These are phyloP conservation scores for Caenorhabditis tropicalis DNA, from an alignment of 1,140 invertebrate genomes.

Conservation along the genomic window DNA sequence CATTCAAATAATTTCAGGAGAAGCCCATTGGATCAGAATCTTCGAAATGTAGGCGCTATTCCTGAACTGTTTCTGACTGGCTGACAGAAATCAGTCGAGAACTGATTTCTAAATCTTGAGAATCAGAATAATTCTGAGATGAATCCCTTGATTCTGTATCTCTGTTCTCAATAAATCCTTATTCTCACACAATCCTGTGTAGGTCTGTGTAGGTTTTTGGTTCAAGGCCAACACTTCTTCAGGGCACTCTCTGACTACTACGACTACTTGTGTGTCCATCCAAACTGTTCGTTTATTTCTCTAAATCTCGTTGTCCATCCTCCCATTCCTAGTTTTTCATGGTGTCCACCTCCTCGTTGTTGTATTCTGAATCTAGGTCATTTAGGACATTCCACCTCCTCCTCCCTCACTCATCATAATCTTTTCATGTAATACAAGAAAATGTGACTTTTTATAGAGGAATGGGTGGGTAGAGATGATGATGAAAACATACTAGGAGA, in stretches of 20 bases:
- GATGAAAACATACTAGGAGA: too few species aligned
- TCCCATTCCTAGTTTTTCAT: not conserved
- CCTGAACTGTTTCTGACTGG: too few species aligned
- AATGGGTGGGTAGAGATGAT: not conserved
- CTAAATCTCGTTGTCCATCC: not conserved
- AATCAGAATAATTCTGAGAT: too few species aligned
- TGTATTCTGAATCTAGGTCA: conserved; percentile 32
- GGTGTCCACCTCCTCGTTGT: not conserved
- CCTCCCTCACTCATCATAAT: not conserved
- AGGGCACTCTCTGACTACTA: not conserved
- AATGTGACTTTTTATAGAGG: not conserved
- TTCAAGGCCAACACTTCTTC: conserved; percentile 13
- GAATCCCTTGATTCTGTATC: not conserved
- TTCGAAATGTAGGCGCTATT: too few species aligned
- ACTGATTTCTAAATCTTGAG: too few species aligned
- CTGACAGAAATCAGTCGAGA: too few species aligned
- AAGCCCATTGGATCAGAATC: too few species aligned
- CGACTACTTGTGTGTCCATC: not conserved
- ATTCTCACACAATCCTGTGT: not conserved
- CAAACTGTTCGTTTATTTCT: not conserved
- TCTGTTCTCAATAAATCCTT: not conserved
- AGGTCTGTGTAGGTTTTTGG: conserved; percentile 34
- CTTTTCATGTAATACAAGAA: conserved; percentile 32
- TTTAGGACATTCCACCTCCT: conserved; percentile 25
- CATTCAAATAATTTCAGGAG: too few species aligned